Percentiles rank a stretch among this genome's conserved stretches.
phyloP scores from a whole-genome alignment of 37 sponge, comb jelly and placozoan species.

The Chondrosia reniformis region DNA sequence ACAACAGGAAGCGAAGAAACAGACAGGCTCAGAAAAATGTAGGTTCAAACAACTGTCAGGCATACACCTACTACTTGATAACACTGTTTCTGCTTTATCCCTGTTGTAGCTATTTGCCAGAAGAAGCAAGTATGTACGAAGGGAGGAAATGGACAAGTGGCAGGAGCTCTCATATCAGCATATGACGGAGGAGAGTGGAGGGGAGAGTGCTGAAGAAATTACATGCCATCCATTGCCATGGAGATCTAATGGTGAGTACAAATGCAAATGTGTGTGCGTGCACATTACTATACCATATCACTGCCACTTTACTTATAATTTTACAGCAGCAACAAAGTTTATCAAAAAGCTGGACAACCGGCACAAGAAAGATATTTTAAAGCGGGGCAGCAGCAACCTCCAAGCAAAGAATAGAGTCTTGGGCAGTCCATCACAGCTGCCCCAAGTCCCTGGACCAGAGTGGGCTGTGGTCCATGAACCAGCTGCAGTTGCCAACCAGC shows the following conservation, averaged over 20 bases:
- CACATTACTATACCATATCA: no score
- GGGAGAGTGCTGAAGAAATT: conserved; percentile 3
- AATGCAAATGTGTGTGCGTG: background rate
- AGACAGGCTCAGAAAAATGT: conserved; percentile 20
- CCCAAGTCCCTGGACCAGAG: background rate
- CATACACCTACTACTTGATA: background rate
- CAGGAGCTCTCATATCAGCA: conserved; percentile 1
- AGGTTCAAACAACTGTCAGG: background rate
- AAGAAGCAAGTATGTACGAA: background rate
- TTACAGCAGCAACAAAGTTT: conserved; percentile 3
- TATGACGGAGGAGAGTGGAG: conserved; percentile 23
- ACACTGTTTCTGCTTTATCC: conserved; percentile 3
- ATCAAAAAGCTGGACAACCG: conserved; percentile 10
- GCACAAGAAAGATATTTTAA: conserved; percentile 4
- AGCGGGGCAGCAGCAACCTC: background rate
- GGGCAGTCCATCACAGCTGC: background rate
- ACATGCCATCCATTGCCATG: conserved; percentile 16
- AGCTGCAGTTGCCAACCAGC: conserved; percentile 1
- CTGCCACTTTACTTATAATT: no score
- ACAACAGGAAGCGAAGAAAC: background rate
- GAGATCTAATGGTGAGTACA: conserved; percentile 16
- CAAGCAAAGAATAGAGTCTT: background rate
- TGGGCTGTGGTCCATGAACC: conserved; percentile 14
- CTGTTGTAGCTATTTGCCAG: conserved; percentile 7
- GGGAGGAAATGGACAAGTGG: background rate